Percentiles rank a stretch among this genome's conserved stretches.
phyloP scores from a whole-genome alignment of 1,140 invertebrate genomes.

The Macrostomum lignano region DNA sequence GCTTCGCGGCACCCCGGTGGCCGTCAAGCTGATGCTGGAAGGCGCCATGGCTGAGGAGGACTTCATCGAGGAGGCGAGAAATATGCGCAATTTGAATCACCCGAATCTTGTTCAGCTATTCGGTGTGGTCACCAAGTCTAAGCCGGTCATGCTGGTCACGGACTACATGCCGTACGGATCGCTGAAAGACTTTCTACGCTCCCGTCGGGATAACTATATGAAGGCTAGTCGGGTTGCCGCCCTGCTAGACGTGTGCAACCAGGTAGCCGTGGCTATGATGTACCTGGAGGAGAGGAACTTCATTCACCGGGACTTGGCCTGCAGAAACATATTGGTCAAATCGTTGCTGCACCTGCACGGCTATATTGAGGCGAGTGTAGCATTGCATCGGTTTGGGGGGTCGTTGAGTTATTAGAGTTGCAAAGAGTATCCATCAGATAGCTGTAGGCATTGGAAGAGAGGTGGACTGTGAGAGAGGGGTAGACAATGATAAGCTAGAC shows the following conservation, averaged over 20 bases:
- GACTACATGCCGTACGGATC: conserved; percentile 59
- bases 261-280: conserved; percentile 77
- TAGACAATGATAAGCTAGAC: too few species aligned
- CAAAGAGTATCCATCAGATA: too few species aligned
- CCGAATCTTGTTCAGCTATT: conserved; percentile 74
- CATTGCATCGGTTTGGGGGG: too few species aligned
- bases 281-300: conserved; percentile 79
- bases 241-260: conserved; percentile 67
- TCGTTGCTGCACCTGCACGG: too few species aligned
- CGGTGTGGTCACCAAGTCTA: conserved; percentile 68
- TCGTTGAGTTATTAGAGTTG: too few species aligned
- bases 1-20: conserved; percentile 45
- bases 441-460: too few species aligned
- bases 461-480: too few species aligned
- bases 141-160: conserved; percentile 75
- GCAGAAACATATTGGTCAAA: conserved; percentile 64
- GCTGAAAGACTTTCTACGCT: conserved; percentile 53
- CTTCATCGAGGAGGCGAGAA: conserved; percentile 79
- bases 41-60: conserved; percentile 80
- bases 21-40: conserved; percentile 86
- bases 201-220: conserved; percentile 43
- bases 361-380: too few species aligned
- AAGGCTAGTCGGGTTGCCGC: conserved; percentile 42
- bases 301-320: conserved; percentile 74
- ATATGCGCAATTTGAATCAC: conserved; percentile 69